phyloP scores from a whole-genome alignment of 1,140 invertebrate genomes.

The Dreissena polymorpha region DNA sequence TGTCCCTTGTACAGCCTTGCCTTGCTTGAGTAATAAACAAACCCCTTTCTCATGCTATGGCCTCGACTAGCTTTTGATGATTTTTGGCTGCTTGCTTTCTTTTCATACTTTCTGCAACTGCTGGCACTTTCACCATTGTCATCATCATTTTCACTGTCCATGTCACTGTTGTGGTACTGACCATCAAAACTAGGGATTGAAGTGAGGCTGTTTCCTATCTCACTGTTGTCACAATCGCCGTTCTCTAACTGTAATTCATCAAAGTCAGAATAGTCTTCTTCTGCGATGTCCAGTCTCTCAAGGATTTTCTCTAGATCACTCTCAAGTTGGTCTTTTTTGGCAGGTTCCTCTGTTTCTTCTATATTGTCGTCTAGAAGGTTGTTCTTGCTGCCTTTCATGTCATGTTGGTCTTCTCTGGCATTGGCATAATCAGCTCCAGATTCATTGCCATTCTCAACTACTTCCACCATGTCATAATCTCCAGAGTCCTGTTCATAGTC shows the following conservation, averaged over 20 bases:
- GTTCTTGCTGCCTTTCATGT: slow-evolving; percentile 36
- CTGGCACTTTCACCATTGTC: background rate
- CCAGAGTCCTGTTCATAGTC: too few relatives aligned
- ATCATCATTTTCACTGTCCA: background rate
- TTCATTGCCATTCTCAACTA: background rate
- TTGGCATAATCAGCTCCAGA: background rate
- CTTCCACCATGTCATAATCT: too few relatives aligned
- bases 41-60: slow-evolving; percentile 33
- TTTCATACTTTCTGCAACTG: too few relatives aligned
- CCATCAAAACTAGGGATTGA: background rate
- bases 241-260: background rate
- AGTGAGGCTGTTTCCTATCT: background rate
- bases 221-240: background rate
- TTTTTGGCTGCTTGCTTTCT: background rate
- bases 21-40: slow-evolving; percentile 39
- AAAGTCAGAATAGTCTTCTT: background rate
- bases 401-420: background rate
- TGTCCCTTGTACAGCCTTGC: slow-evolving; percentile 16
- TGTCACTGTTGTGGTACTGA: too few relatives aligned
- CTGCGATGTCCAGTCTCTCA: background rate
- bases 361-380: slow-evolving; percentile 13
- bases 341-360: background rate
- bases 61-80: background rate
- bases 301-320: background rate
- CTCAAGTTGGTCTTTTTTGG: background rate